Conservation (phyloP, 1,140 invertebrate species). For the Drosophila parvula region DNA sequence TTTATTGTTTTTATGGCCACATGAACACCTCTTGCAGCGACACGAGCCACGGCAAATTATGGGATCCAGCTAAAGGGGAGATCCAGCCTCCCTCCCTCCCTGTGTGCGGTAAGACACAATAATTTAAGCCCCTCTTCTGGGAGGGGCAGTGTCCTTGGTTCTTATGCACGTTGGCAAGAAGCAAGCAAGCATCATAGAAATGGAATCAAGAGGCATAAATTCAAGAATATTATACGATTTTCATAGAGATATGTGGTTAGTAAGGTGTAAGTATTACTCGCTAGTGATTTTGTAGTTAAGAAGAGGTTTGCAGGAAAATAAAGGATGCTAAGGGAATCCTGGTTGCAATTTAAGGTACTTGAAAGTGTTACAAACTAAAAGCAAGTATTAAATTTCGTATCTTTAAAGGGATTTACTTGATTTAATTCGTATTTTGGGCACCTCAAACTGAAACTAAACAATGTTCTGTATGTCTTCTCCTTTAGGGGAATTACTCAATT, state of each 20-base stretch:
- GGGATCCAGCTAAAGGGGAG: slow-evolving; percentile 22
- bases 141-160: slow-evolving; percentile 7
- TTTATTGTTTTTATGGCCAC: slow-evolving; percentile 78
- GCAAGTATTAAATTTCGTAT: too few relatives aligned
- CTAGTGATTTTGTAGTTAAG: not conserved
- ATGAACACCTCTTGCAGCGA: slow-evolving; percentile 69
- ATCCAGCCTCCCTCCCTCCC: not conserved
- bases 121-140: slow-evolving; percentile 15
- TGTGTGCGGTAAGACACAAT: slow-evolving; percentile 6
- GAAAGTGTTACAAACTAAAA: too few relatives aligned
- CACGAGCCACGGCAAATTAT: slow-evolving; percentile 53
- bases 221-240: slow-evolving; percentile 1
- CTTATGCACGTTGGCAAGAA: not conserved
- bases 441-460: too few relatives aligned
- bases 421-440: too few relatives aligned
- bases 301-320: too few relatives aligned
- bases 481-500: too few relatives aligned
- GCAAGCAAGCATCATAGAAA: not conserved
- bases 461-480: too few relatives aligned
- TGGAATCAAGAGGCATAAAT: slow-evolving; percentile 3
- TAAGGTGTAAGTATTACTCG: too few relatives aligned
- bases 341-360: too few relatives aligned
- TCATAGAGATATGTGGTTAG: not conserved
- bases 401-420: too few relatives aligned
- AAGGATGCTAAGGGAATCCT: too few relatives aligned